phyloP scores from a whole-genome alignment of 2,113 vertebrate species.

The Leucopsar rothschildi region DNA sequence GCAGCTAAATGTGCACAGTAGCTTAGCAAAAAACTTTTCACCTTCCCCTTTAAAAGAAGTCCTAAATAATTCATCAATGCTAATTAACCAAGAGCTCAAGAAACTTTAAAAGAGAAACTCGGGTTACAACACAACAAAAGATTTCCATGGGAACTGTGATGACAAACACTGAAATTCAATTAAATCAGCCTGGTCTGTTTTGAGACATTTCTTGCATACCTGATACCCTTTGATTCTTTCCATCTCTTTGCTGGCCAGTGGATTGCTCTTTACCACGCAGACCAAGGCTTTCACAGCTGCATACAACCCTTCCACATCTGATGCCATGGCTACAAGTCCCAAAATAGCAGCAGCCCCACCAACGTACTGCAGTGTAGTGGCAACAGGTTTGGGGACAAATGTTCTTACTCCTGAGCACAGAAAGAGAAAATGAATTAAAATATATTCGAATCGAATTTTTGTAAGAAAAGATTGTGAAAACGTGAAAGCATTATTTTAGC shows the following conservation, averaged over 20 bases:
- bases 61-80: neutral
- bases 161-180: neutral
- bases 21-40: neutral
- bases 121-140: neutral
- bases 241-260: slow-evolving; percentile 98
- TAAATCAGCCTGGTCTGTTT: neutral
- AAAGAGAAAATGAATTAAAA: neutral
- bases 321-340: slow-evolving; percentile 97
- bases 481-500: neutral
- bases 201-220: slow-evolving; percentile 67
- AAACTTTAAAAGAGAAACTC: neutral
- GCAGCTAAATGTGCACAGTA: neutral
- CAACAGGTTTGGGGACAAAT: slow-evolving; percentile 93
- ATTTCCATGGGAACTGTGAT: neutral
- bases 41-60: neutral
- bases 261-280: slow-evolving; percentile 97
- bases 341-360: slow-evolving; percentile 96
- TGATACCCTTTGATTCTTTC: slow-evolving; percentile 98
- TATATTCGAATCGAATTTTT: neutral
- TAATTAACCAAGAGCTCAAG: neutral
- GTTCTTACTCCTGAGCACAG: slow-evolving; percentile 86
- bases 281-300: slow-evolving; percentile 97
- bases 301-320: slow-evolving; percentile 95
- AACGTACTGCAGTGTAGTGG: slow-evolving; percentile 93
- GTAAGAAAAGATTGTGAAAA: neutral